A percentile compares a stretch with the other conserved stretches of the same genome.
Evolutionary conservation across 1,140 invertebrate genomes (phyloP).

Genomic region (Drosophila murphyi): DNA sequence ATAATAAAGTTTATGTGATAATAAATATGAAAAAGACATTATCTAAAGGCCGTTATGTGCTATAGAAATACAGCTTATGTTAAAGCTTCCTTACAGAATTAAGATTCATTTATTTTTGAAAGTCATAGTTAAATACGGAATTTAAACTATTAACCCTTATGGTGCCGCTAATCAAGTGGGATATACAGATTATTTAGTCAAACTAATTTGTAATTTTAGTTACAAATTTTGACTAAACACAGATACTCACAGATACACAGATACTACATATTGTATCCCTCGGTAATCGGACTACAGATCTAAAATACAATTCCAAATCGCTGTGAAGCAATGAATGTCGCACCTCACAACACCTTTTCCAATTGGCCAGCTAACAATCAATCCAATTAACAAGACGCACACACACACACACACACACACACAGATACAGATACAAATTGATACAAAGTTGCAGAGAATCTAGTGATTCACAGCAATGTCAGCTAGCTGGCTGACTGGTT

Average conservation of each 20-base stretch:
- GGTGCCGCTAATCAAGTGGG: no score
- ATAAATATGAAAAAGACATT: no score
- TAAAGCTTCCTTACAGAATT: no score
- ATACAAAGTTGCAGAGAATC: slow-evolving; percentile 21
- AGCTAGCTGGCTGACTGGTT: background rate
- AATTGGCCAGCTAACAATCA: background rate
- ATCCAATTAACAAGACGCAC: slow-evolving; percentile 1
- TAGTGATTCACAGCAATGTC: background rate
- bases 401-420: background rate
- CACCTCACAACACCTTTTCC: slow-evolving; percentile 1
- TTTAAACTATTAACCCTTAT: no score
- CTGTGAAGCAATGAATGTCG: slow-evolving; percentile 2
- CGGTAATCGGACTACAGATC: background rate
- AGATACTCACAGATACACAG: background rate
- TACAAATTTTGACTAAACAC: background rate
- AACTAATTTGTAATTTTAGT: no score
- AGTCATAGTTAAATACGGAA: no score
- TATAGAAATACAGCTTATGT: no score
- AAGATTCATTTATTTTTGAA: no score
- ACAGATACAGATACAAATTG: slow-evolving; percentile 8
- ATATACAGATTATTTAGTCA: no score
- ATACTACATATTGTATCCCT: background rate
- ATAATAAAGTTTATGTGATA: no score
- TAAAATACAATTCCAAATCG: background rate
- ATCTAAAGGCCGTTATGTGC: no score